A percentile compares a stretch with the other conserved stretches of the same genome.
These are phyloP conservation scores for Gopherus evgoodei DNA, from an alignment of 2,113 vertebrate species.

Conservation along the genomic window DNA sequence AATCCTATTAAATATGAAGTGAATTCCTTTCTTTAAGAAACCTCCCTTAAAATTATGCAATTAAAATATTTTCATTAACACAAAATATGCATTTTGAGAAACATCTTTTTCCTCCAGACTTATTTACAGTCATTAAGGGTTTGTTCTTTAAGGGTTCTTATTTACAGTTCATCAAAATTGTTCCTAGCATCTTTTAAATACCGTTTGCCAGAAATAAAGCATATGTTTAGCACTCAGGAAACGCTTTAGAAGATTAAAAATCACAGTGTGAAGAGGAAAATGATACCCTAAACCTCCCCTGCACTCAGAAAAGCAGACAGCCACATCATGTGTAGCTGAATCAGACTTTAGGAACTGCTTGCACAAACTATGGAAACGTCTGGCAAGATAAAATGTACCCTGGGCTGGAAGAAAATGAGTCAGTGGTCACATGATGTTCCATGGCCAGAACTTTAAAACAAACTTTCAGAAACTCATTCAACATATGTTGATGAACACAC, in stretches of 20 bases:
- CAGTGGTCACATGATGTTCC: constrained; percentile 72
- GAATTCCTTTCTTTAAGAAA: constrained; percentile 41
- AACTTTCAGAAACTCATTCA: constrained; percentile 39
- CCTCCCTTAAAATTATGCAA: constrained; percentile 29
- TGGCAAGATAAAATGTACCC: constrained; percentile 70
- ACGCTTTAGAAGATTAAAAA: constrained; percentile 69
- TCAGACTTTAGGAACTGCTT: constrained; percentile 66
- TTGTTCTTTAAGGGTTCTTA: too few relatives aligned
- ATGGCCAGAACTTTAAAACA: constrained; percentile 55
- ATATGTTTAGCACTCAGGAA: constrained; percentile 65
- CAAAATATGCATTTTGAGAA: constrained; percentile 20
- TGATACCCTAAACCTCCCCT: constrained; percentile 66
- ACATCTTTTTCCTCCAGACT: constrained; percentile 23
- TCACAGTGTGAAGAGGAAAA: constrained; percentile 53
- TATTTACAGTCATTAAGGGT: constrained; percentile 47
- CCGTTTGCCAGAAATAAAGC: constrained; percentile 58
- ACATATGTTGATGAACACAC: constrained; percentile 61
- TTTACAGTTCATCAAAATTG: constrained; percentile 50
- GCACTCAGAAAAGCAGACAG: constrained; percentile 64
- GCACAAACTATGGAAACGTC: constrained; percentile 66
- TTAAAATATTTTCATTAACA: constrained; percentile 57
- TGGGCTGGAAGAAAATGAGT: constrained; percentile 75
- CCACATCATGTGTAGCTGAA: constrained; percentile 71
- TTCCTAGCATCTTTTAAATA: constrained; percentile 4
- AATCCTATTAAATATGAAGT: constrained; percentile 55